These are phyloP conservation scores for Trialeurodes vaporariorum DNA, from an alignment of 1,140 invertebrate species.

Conservation along the genomic window DNA sequence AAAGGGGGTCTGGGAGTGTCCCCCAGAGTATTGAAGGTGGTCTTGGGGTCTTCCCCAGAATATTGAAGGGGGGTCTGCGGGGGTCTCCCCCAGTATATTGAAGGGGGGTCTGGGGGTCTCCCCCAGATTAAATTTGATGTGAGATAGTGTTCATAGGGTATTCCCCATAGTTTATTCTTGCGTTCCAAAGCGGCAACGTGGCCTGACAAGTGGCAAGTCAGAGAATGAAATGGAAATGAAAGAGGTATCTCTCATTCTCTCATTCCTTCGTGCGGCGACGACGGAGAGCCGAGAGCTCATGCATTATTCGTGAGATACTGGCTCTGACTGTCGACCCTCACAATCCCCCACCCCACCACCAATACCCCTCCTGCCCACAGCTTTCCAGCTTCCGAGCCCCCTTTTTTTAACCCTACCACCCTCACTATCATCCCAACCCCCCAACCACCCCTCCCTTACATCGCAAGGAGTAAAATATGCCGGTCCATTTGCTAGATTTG, in stretches of 20 bases:
- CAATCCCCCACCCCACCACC: background rate
- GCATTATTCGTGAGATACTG: background rate
- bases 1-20: no score
- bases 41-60: no score
- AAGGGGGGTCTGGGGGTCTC: no score
- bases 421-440: background rate
- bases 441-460: background rate
- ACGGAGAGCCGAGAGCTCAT: background rate
- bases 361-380: background rate
- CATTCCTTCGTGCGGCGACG: background rate
- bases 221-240: background rate
- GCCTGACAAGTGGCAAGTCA: no score
- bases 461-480: background rate
- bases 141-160: no score
- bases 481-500: background rate
- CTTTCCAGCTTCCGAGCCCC: no score
- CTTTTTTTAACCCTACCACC: background rate
- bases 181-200: no score
- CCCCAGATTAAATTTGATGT: no score
- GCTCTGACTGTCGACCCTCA: background rate
- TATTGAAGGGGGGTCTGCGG: no score
- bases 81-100: no score
- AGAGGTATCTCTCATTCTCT: background rate
- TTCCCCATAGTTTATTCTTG: no score
- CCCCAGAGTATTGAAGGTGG: no score